Conservation (phyloP, 2,888 invertebrate genomes). For the Erebia palarica region DNA sequence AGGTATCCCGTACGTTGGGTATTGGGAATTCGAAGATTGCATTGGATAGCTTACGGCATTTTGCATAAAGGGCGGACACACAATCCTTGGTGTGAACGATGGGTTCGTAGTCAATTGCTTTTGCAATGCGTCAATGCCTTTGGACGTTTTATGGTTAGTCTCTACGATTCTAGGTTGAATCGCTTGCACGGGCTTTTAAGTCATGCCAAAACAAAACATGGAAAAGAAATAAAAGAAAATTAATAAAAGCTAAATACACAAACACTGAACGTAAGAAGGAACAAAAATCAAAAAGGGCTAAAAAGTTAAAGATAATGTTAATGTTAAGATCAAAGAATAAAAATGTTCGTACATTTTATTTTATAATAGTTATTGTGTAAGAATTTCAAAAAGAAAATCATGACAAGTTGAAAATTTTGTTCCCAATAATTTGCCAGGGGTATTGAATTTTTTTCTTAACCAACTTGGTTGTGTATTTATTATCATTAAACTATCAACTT, state of each 20-base stretch:
- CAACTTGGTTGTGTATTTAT: no score
- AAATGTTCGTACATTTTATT: no score
- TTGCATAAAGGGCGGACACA: constrained; percentile 75
- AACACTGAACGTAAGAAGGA: constrained; percentile 1
- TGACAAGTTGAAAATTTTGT: no score
- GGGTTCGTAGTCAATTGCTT: constrained; percentile 77
- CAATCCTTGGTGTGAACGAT: constrained; percentile 73
- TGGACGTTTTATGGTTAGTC: constrained; percentile 61
- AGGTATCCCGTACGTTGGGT: constrained; percentile 63
- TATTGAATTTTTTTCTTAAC: no score
- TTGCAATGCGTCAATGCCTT: constrained; percentile 70
- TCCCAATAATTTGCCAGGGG: no score
- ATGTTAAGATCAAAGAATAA: neutral
- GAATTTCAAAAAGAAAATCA: no score
- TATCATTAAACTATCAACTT: no score
- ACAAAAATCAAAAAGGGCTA: no score
- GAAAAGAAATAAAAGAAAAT: constrained; percentile 72
- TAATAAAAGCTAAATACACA: constrained; percentile 51
- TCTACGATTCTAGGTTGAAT: constrained; percentile 80
- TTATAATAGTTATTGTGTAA: no score
- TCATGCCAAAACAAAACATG: constrained; percentile 72
- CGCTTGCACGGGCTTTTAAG: constrained; percentile 80
- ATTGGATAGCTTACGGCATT: constrained; percentile 62
- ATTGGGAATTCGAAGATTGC: constrained; percentile 54
- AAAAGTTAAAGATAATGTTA: neutral